These are phyloP conservation scores for Drosophila testacea DNA, from an alignment of 2,888 invertebrate species.

Conservation along the genomic window DNA sequence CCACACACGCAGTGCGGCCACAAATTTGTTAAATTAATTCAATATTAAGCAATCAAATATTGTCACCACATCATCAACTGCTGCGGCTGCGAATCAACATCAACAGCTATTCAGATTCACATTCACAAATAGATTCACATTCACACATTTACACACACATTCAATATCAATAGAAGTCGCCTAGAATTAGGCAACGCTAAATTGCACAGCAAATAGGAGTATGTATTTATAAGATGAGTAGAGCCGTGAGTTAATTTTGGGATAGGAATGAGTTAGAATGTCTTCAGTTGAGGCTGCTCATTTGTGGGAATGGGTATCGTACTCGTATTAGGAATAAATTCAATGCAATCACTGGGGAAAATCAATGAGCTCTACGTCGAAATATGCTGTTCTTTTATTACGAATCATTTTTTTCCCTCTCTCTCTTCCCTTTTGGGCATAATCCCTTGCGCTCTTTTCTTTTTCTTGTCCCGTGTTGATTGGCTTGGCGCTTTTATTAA, in stretches of 20 bases:
- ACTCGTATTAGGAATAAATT: constrained; percentile 34
- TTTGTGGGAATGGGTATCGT: constrained; percentile 37
- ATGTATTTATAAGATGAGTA: constrained; percentile 14
- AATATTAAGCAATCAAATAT: constrained; percentile 80
- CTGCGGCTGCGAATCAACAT: constrained; percentile 55
- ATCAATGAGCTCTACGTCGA: constrained; percentile 19
- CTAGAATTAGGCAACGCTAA: constrained; percentile 64
- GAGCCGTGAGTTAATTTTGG: too few relatives aligned
- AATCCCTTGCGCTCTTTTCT: background rate
- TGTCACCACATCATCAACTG: constrained; percentile 75
- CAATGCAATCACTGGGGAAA: constrained; percentile 7
- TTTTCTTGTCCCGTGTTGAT: constrained; percentile 26
- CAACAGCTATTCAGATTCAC: constrained; percentile 13
- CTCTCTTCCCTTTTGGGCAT: constrained; percentile 6
- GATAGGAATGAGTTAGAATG: background rate
- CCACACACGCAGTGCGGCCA: constrained; percentile 59
- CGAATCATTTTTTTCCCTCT: background rate
- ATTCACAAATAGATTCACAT: constrained; percentile 6
- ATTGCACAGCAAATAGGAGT: constrained; percentile 63
- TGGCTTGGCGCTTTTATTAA: constrained; percentile 67
- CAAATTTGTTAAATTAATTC: constrained; percentile 78
- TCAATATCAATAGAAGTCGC: constrained; percentile 44
- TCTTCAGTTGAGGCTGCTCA: constrained; percentile 13
- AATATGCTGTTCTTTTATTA: constrained; percentile 3
- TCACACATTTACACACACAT: background rate